Percentiles rank a stretch among this genome's conserved stretches.
Evolutionary conservation across 2,113 vertebrate species (phyloP).

Genomic region (Micromys minutus): DNA sequence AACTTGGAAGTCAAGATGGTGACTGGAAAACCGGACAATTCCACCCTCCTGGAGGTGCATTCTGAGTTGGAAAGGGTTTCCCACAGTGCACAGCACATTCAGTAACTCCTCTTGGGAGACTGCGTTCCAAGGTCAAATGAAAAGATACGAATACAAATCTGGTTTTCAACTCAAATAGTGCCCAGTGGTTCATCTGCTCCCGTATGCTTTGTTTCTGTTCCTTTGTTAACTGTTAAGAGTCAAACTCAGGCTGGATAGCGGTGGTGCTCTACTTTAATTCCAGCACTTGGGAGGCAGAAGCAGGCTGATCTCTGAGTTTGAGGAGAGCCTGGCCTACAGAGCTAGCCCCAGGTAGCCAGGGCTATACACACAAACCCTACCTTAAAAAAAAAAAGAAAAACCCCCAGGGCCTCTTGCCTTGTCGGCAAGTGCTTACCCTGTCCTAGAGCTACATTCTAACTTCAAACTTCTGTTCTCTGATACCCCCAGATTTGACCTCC

Average conservation of each 20-base stretch:
- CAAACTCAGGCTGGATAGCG: not conserved
- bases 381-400: not conserved
- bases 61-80: not conserved
- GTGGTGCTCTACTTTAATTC: not conserved
- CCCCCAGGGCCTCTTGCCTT: not conserved
- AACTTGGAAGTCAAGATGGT: not conserved
- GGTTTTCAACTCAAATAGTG: not conserved
- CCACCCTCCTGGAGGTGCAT: not conserved
- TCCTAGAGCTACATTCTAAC: no score
- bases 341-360: not conserved
- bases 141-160: not conserved
- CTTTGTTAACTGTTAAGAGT: not conserved
- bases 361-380: not conserved
- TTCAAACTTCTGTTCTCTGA: not conserved
- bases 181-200: not conserved
- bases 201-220: not conserved
- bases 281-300: not conserved
- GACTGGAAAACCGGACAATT: slow-evolving; percentile 35
- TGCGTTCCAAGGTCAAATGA: not conserved
- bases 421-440: not conserved
- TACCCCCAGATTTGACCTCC: not conserved
- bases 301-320: not conserved
- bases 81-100: not conserved
- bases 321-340: not conserved
- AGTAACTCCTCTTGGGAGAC: not conserved